phyloP scores from a whole-genome alignment of 2,113 vertebrate species.

The Mastomys coucha region DNA sequence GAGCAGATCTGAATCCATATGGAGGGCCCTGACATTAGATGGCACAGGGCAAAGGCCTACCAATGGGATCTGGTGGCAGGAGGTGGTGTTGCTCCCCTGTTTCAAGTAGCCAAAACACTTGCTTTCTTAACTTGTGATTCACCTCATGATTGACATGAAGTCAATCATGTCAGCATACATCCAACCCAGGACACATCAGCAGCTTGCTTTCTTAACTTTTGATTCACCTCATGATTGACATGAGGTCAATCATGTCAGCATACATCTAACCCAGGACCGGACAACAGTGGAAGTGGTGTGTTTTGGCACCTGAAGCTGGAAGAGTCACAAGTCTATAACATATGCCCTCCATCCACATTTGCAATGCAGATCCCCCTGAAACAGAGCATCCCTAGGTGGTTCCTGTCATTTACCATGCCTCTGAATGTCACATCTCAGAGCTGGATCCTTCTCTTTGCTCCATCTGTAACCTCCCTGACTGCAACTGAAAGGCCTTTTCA shows the following conservation, averaged over 20 bases:
- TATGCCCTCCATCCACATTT: background rate
- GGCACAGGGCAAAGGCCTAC: background rate
- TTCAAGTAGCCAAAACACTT: background rate
- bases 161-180: too few relatives aligned
- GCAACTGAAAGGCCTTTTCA: conserved; percentile 16
- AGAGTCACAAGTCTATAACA: background rate
- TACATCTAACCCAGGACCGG: background rate
- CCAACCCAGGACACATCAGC: background rate
- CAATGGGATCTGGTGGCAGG: background rate
- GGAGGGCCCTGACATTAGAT: background rate
- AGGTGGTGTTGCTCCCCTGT: background rate
- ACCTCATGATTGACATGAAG: background rate
- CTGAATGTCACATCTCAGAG: background rate
- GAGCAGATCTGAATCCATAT: background rate
- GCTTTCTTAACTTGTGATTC: background rate
- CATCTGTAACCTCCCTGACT: background rate
- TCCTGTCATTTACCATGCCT: conserved; percentile 62
- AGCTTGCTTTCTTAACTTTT: background rate
- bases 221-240: background rate
- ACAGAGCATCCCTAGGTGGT: background rate
- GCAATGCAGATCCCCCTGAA: background rate
- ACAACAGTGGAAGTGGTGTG: background rate
- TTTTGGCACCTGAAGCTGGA: background rate
- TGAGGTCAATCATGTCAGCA: too few relatives aligned
- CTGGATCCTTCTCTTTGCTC: background rate